phyloP scores from a whole-genome alignment of 2,888 invertebrate genomes.

The Drosophila meridiana region DNA sequence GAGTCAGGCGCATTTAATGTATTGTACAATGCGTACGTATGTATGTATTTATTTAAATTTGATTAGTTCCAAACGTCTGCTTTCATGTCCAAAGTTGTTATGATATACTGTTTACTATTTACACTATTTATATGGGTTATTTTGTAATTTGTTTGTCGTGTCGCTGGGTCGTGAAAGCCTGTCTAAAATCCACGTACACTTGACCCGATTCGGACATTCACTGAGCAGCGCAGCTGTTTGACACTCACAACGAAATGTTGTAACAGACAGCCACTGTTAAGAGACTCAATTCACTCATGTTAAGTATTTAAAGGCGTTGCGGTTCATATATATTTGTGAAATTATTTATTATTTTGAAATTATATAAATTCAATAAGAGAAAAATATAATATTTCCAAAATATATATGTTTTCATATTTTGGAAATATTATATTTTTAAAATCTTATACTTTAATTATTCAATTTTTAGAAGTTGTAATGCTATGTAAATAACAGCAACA shows the following conservation, averaged over 20 bases:
- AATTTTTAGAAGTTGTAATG: too few species aligned
- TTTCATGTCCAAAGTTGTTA: conserved; percentile 27
- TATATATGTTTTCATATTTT: too few species aligned
- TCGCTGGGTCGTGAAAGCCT: conserved; percentile 53
- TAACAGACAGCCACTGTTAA: background rate
- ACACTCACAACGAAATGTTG: conserved; percentile 22
- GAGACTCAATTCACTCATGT: too few species aligned
- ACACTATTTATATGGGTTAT: conserved; percentile 27
- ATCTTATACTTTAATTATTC: too few species aligned
- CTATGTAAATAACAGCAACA: background rate
- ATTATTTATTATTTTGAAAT: too few species aligned
- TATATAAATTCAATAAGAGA: too few species aligned
- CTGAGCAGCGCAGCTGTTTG: conserved; percentile 42
- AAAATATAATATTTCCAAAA: too few species aligned
- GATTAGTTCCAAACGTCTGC: conserved; percentile 4
- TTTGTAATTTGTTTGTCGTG: conserved; percentile 41
- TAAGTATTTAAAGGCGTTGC: too few species aligned
- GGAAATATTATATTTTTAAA: too few species aligned
- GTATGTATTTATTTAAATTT: conserved; percentile 8
- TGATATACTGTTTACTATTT: conserved; percentile 40
- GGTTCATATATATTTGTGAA: too few species aligned
- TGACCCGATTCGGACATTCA: conserved; percentile 55
- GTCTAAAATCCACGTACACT: conserved; percentile 73
- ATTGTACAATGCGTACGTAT: conserved; percentile 14
- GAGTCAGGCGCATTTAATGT: conserved; percentile 48